These are phyloP conservation scores for Lagorchestes hirsutus DNA, from an alignment of 2,797 vertebrate species.

Conservation along the genomic window DNA sequence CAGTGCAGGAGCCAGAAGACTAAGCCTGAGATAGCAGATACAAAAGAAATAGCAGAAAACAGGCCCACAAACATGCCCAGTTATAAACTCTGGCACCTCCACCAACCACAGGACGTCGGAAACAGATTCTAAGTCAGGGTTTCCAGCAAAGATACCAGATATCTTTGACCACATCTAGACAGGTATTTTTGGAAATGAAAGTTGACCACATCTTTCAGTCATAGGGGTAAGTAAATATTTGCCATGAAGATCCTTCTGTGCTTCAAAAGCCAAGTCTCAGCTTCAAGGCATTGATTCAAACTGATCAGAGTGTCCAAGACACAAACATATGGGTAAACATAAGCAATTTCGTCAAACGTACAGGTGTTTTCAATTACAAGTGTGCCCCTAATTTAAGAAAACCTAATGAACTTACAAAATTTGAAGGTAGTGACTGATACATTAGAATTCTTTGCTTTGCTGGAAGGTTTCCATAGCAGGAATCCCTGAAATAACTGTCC, in stretches of 20 bases:
- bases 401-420: not conserved
- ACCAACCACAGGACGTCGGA: not conserved
- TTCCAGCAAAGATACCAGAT: conserved; percentile 5
- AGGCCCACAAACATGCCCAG: not conserved
- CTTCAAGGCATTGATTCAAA: conserved; percentile 2
- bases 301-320: not conserved
- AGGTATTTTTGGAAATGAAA: conserved; percentile 25
- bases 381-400: not conserved
- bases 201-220: conserved; percentile 28
- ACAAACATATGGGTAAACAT: conserved; percentile 10
- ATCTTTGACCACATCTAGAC: not conserved
- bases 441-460: conserved; percentile 17
- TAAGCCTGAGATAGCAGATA: not conserved
- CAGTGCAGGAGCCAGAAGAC: not conserved
- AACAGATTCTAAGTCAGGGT: not conserved
- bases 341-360: not conserved
- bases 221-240: conserved; percentile 16
- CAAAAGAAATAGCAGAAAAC: not conserved
- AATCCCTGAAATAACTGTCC: not conserved
- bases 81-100: not conserved
- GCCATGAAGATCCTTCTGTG: conserved; percentile 3
- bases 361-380: conserved; percentile 9
- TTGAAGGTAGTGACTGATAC: conserved; percentile 21
- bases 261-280: conserved; percentile 39
- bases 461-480: conserved; percentile 1